Conservation (phyloP, 2,113 vertebrate genomes). For the Meles meles region DNA sequence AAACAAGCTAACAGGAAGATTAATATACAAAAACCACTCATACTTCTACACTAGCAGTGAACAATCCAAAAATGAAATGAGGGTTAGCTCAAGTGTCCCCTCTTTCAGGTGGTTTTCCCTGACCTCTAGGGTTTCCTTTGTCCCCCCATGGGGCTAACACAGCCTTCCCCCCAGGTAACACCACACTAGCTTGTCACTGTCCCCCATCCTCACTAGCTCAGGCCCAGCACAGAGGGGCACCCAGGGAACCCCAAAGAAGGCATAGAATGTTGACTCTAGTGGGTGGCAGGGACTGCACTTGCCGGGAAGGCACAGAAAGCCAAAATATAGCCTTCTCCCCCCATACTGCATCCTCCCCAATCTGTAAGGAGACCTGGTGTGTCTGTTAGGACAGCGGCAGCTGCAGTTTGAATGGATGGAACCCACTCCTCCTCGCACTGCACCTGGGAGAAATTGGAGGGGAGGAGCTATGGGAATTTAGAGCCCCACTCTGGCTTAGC, state of each 20-base stretch:
- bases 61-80: neutral
- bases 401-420: neutral
- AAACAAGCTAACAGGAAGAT: neutral
- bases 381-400: neutral
- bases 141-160: neutral
- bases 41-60: neutral
- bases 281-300: neutral
- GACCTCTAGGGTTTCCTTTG: too few relatives aligned
- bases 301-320: neutral
- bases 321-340: neutral
- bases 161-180: neutral
- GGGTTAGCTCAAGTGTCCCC: neutral
- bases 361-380: neutral
- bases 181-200: neutral
- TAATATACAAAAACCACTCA: neutral
- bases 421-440: neutral
- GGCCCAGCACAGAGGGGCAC: neutral
- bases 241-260: neutral
- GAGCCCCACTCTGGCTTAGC: neutral
- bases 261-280: neutral
- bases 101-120: neutral
- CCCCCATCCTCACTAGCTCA: neutral
- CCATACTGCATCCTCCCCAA: fast-evolving
- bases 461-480: neutral
- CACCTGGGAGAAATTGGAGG: neutral